phyloP scores from a whole-genome alignment of 2,797 vertebrate species.

The Anabacerthia variegaticeps region DNA sequence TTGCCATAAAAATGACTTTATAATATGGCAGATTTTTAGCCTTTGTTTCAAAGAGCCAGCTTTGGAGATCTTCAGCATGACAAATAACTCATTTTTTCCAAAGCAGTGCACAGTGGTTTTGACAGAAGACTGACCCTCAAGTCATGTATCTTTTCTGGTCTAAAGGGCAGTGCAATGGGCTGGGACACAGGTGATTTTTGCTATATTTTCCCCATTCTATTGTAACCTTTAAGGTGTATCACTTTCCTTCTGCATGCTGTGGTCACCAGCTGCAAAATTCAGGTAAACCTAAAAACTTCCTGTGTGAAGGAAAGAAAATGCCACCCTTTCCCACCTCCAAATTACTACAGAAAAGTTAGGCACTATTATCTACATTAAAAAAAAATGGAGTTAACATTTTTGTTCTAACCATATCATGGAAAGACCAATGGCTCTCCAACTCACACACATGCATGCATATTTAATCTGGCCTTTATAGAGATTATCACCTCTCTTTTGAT shows the following conservation, averaged over 20 bases:
- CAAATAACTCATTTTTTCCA: neutral
- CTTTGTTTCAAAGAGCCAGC: neutral
- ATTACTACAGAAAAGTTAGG: neutral
- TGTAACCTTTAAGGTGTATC: neutral
- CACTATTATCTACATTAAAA: neutral
- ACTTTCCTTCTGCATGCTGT: neutral
- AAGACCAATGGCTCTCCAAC: neutral
- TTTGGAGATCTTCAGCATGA: neutral
- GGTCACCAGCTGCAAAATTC: neutral
- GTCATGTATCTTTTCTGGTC: neutral
- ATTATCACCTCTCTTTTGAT: neutral
- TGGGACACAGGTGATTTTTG: neutral
- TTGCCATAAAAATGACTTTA: neutral
- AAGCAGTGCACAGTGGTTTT: neutral
- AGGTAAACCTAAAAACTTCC: neutral
- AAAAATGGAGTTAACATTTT: neutral
- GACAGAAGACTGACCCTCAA: neutral
- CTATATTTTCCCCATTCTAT: neutral
- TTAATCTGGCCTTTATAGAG: neutral
- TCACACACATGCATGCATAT: neutral
- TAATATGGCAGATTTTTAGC: neutral
- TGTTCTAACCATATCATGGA: neutral
- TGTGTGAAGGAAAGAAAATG: neutral
- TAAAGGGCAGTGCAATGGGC: neutral
- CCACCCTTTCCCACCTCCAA: accelerated